These are phyloP conservation scores for Setophaga petechia DNA, from an alignment of 2,113 vertebrate species.

Conservation along the genomic window DNA sequence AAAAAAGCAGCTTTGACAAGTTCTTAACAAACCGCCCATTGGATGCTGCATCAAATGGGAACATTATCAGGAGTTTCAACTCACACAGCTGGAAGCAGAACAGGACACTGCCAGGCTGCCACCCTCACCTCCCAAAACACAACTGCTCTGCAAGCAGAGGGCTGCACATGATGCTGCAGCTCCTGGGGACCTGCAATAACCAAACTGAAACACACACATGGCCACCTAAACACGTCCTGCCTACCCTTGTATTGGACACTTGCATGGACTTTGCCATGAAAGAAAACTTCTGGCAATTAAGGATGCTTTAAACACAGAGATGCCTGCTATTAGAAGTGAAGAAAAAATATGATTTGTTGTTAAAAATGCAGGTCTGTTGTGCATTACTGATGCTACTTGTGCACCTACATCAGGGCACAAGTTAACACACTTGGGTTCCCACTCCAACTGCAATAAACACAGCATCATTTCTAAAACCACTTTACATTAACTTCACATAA, in stretches of 20 bases:
- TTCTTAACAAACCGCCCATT: not conserved
- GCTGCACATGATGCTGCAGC: rapidly evolving
- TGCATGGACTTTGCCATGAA: not conserved
- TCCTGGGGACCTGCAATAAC: not conserved
- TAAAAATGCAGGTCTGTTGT: not conserved
- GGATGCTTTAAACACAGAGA: not conserved
- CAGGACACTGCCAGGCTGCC: not conserved
- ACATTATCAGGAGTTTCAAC: not conserved
- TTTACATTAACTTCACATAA: not conserved
- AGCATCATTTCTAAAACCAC: not conserved
- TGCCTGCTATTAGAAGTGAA: not conserved
- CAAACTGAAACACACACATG: rapidly evolving
- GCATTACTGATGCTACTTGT: not conserved
- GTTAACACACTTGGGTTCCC: not conserved
- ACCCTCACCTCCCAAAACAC: not conserved
- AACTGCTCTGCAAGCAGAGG: not conserved
- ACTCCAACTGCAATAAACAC: not conserved
- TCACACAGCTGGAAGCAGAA: not conserved
- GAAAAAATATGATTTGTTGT: not conserved
- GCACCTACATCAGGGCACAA: not conserved
- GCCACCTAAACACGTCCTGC: not conserved
- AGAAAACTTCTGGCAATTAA: not conserved
- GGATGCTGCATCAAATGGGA: not conserved
- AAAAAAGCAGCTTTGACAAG: not conserved
- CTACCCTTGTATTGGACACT: rapidly evolving